Conservation (phyloP, 2,113 vertebrate species). For the Tretioscincus oriximinensis region DNA sequence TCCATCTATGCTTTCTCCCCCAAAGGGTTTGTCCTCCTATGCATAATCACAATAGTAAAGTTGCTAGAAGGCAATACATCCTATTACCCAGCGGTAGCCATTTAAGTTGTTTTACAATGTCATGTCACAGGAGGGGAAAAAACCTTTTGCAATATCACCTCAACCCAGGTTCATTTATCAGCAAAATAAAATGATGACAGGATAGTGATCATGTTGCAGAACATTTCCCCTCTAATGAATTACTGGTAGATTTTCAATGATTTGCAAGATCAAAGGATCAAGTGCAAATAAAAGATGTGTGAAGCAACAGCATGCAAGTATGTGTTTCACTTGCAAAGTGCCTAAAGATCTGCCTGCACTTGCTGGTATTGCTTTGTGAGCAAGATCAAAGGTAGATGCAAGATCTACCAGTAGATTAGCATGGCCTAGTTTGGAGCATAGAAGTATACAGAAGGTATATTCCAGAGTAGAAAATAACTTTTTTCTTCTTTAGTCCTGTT, state of each 20-base stretch:
- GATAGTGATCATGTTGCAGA: neutral
- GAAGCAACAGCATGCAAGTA: neutral
- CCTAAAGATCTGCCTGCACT: neutral
- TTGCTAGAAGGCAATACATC: neutral
- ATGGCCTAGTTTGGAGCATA: no score
- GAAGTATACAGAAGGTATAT: no score
- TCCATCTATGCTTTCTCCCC: neutral
- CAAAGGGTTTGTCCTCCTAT: neutral
- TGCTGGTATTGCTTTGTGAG: no score
- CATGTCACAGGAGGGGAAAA: neutral
- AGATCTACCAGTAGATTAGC: no score
- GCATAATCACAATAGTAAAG: neutral
- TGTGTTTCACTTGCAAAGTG: neutral
- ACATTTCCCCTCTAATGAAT: neutral
- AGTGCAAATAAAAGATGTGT: neutral
- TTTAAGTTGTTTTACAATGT: neutral
- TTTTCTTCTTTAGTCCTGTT: no score
- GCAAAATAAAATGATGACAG: neutral
- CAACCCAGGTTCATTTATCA: neutral
- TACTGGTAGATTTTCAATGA: neutral
- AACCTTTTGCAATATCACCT: neutral
- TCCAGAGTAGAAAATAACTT: no score
- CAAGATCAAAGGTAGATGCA: no score
- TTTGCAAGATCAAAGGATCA: neutral
- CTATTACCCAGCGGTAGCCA: neutral